Evolutionary conservation across 1,140 invertebrate genomes (phyloP).

Genomic region (Diachasmimorpha longicaudata): DNA sequence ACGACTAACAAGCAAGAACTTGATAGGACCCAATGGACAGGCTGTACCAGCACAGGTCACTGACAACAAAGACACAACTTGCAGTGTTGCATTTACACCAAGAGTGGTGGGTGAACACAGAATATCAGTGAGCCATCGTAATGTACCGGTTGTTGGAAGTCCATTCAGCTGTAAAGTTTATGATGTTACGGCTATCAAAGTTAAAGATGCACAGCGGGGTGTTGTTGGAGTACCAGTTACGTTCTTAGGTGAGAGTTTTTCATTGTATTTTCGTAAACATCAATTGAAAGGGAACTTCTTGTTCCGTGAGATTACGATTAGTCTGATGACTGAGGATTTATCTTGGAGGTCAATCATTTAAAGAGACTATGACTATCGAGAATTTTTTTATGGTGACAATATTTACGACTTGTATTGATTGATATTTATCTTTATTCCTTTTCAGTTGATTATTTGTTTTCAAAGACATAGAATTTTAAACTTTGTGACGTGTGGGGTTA

Average conservation of each 20-base stretch:
- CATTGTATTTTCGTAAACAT: conserved; percentile 15
- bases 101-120: conserved; percentile 88
- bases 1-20: conserved; percentile 61
- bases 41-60: conserved; percentile 86
- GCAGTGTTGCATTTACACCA: conserved; percentile 87
- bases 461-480: too few relatives aligned
- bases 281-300: not conserved
- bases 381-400: too few relatives aligned
- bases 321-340: too few relatives aligned
- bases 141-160: conserved; percentile 80
- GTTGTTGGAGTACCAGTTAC: conserved; percentile 92
- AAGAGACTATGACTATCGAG: too few relatives aligned
- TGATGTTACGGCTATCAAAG: conserved; percentile 92
- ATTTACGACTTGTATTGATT: too few relatives aligned
- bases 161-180: conserved; percentile 95
- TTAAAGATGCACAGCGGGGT: conserved; percentile 88
- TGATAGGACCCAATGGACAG: conserved; percentile 83
- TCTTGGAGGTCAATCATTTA: too few relatives aligned
- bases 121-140: conserved; percentile 82
- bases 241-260: conserved; percentile 79
- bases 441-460: too few relatives aligned
- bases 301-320: too few relatives aligned
- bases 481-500: too few relatives aligned
- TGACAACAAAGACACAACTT: conserved; percentile 77
- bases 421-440: too few relatives aligned